Base-by-base conservation (phyloP, 2,888 invertebrate species). In the Mylabris sibirica region DNA sequence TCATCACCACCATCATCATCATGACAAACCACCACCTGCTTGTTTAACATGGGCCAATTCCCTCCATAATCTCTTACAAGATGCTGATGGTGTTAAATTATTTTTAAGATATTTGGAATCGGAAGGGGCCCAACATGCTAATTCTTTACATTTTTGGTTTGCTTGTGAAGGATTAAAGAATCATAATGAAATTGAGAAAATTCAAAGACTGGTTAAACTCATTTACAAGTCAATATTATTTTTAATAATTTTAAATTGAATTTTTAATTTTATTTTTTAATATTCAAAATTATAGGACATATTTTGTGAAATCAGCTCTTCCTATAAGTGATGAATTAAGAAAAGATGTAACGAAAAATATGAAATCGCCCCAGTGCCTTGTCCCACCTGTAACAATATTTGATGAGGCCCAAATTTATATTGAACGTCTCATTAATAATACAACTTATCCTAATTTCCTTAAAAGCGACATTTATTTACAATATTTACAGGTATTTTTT, bases 401-500 rank as follows among this genome's bases (percentile, higher is more conserved):
- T 84, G 95, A 97, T 85, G 90, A 90, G 76, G 95, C 85, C 35
- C 85, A 85, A 76, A 79, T 81, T 59, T 83, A 89, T 86, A 92
- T 95, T 79, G 96, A 96, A 82, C 89, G 90, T 59, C 90, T 93
- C 69, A 95, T 98, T 83, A 92, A 92, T 74, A 92, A 93, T 83
- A 93, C 95, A 70, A 93, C 95, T 72, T 98, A 98, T 87, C 94
- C 94, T 68, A 93, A 95, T 85, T 98, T 98, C 87, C 89, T 98
- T 75, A 93, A 93, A 78, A 97, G 97, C 78, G 97, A 97, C 80
- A 90, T 94, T 85, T 98, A 97, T 88, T 91, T 97, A 81, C 89
- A 91, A 83, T 92, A 93, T 86, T 91, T 94, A 86, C 90, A 92
- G 87, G 87, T 92, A 86, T 86, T 89, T 88, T 24, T 12, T 38